phyloP scores from a whole-genome alignment of 1,140 invertebrate species.

The Listronotus oregonensis region DNA sequence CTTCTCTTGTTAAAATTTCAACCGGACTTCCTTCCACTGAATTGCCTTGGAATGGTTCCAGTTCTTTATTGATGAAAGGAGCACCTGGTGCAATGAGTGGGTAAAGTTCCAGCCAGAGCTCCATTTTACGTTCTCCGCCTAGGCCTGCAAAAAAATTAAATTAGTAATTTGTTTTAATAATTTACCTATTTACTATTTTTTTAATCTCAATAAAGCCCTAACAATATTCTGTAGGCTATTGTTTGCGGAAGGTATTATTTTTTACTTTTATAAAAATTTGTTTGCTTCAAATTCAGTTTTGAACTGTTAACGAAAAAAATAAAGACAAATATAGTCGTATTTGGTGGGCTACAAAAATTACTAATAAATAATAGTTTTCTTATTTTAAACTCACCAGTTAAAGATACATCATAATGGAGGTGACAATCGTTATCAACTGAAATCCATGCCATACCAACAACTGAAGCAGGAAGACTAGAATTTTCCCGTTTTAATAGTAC shows the following conservation, averaged over 20 bases:
- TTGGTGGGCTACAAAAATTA: too few relatives aligned
- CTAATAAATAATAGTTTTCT: too few relatives aligned
- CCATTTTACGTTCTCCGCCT: constrained; percentile 55
- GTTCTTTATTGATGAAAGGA: constrained; percentile 63
- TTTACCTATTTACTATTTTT: too few relatives aligned
- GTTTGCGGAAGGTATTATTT: too few relatives aligned
- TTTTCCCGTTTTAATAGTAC: constrained; percentile 67
- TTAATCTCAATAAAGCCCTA: too few relatives aligned
- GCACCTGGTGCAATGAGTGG: constrained; percentile 68
- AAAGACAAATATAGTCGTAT: too few relatives aligned
- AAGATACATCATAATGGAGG: constrained; percentile 78
- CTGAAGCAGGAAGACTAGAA: constrained; percentile 56
- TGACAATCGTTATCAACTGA: constrained; percentile 80
- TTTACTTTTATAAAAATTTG: too few relatives aligned
- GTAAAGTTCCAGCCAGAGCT: constrained; percentile 68
- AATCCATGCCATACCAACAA: constrained; percentile 80
- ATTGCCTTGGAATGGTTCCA: constrained; percentile 66
- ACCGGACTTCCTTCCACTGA: constrained; percentile 67
- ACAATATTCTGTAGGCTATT: too few relatives aligned
- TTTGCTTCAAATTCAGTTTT: too few relatives aligned
- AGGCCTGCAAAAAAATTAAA: constrained; percentile 21
- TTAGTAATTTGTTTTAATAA: too few relatives aligned
- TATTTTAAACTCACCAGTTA: constrained; percentile 41
- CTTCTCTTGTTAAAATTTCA: constrained; percentile 62
- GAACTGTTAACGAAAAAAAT: too few relatives aligned